Base-by-base conservation (phyloP, 2,113 vertebrate species). In the Myrmecophaga tridactyla region DNA sequence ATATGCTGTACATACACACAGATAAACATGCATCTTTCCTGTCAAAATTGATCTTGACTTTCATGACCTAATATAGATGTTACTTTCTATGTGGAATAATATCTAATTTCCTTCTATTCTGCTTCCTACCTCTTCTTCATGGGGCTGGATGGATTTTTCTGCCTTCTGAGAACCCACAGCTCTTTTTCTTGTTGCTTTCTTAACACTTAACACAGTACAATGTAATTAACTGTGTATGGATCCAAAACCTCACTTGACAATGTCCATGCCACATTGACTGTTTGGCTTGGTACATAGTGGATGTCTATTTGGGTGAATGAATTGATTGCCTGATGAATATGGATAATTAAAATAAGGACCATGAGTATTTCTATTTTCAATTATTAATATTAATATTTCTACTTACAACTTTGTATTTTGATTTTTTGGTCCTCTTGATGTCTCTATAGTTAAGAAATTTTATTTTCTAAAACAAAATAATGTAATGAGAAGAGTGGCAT, bases 11-110 rank as follows among this genome's bases (percentile, higher is more conserved):
- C 1, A 2, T 12, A 43, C 8, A 25, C 29, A 36, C 13, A 43
- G 21, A 14, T 34, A 63, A 31, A 63, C 23, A n/a, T 21, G 17
- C 7, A 43, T 34, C 27, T 43, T 84, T 90, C n/a, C 53, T 78
- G 8, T 85, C 34, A 62, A 77, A 46, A 58, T n/a, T 21, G 51
- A 77, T 62, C n/a, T 85, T 34, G 76, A 70, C 85, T 77, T 85
- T 62, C 72, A 43, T 41, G 51, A 78, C 39, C 72, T 85, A 48
- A 21, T 85, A 78, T 12, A 90, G 46, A 29, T 85, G 41, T 90
- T 27, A 60, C 48, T 94, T 60, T 78, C 51, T 90, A 41, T 70
- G 39, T 77, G 51, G 63, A 84, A 69, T 39, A 4, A 1, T 51
- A 41, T 48, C 21, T 60, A n/a, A 90, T 58, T 69, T n/a, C 51